Percentiles rank a stretch among this genome's conserved stretches.
Conservation (phyloP, 1,140 invertebrate species). For the Agrypnia vestita region DNA sequence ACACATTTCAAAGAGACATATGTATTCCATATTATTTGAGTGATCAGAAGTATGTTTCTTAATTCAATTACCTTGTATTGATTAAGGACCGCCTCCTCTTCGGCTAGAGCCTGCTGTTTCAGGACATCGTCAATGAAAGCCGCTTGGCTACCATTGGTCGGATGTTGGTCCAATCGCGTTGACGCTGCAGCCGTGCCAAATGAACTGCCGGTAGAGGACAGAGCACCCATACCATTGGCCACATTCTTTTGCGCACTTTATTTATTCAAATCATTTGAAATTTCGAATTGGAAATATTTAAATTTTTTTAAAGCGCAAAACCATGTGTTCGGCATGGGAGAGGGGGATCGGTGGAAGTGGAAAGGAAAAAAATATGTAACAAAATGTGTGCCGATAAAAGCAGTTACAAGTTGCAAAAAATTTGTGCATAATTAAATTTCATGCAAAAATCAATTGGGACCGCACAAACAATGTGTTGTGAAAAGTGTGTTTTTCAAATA, state of each 20-base stretch:
- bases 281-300: not conserved
- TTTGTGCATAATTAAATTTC: constrained; percentile 37
- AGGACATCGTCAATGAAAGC: constrained; percentile 86
- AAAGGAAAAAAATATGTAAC: constrained; percentile 39
- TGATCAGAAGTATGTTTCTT: not conserved
- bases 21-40: no score
- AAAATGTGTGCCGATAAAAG: constrained; percentile 54
- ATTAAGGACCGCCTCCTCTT: constrained; percentile 95
- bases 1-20: not conserved
- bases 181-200: constrained; percentile 87
- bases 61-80: constrained; percentile 87
- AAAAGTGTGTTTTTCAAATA: constrained; percentile 19
- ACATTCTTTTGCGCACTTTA: constrained; percentile 89
- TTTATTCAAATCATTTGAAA: constrained; percentile 50
- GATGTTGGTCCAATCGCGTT: constrained; percentile 78
- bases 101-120: constrained; percentile 90
- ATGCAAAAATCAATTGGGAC: constrained; percentile 45
- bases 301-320: constrained; percentile 40
- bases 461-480: constrained; percentile 21
- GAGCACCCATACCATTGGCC: constrained; percentile 90
- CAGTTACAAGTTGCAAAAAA: constrained; percentile 17
- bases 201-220: constrained; percentile 90
- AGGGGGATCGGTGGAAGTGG: not conserved
- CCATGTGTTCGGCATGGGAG: constrained; percentile 19
- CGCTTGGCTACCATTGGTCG: constrained; percentile 75